A percentile compares a stretch with the other conserved stretches of the same genome.
phyloP scores from a whole-genome alignment of 2,888 invertebrate genomes.

The Leucoma salicis region DNA sequence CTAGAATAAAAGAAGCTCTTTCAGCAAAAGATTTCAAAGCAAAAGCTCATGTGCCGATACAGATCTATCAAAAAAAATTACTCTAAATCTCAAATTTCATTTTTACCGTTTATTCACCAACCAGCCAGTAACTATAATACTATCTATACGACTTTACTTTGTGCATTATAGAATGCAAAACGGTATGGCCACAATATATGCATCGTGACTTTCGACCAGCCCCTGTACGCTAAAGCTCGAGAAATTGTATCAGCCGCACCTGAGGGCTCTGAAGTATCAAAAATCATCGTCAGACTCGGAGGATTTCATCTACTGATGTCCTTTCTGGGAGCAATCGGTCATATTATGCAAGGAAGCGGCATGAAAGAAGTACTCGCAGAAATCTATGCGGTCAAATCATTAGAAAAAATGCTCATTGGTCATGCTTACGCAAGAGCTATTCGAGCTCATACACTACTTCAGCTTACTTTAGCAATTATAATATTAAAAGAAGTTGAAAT shows the following conservation, averaged over 20 bases:
- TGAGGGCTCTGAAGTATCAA: constrained; percentile 18
- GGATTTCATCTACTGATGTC: constrained; percentile 43
- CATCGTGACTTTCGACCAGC: constrained; percentile 44
- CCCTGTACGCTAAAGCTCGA: constrained; percentile 40
- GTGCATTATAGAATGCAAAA: constrained; percentile 23
- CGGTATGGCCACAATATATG: constrained; percentile 33
- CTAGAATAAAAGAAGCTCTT: constrained; percentile 4
- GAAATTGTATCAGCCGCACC: constrained; percentile 37
- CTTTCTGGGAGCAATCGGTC: constrained; percentile 36
- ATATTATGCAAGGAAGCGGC: constrained; percentile 43
- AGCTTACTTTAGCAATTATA: constrained; percentile 41
- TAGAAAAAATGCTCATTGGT: constrained; percentile 42
- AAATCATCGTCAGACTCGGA: constrained; percentile 32
- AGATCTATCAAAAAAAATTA: constrained; percentile 27
- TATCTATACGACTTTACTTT: constrained; percentile 21
- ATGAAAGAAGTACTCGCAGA: constrained; percentile 30
- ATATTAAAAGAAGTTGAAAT: constrained; percentile 38
- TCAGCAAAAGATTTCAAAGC: constrained; percentile 33
- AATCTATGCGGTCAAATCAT: constrained; percentile 34
- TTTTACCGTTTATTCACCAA: constrained; percentile 26
- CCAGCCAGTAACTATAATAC: constrained; percentile 29
- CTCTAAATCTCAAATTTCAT: constrained; percentile 20
- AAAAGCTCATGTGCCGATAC: constrained; percentile 39
- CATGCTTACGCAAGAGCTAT: constrained; percentile 36
- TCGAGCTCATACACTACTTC: constrained; percentile 42